Conservation (phyloP, 2,888 invertebrate genomes). For the Euplagia quadripunctaria region DNA sequence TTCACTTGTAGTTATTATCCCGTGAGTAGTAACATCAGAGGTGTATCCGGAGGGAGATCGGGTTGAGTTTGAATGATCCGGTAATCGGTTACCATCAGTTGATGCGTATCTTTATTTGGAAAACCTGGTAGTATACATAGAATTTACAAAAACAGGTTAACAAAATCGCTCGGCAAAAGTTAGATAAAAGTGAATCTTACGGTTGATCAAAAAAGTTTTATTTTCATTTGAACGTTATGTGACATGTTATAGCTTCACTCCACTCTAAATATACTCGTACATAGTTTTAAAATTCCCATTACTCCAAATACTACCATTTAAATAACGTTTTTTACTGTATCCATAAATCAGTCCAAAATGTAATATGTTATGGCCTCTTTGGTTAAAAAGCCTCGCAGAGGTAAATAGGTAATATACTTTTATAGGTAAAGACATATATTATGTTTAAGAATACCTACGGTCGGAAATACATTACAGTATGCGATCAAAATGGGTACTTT, state of each 20-base stretch:
- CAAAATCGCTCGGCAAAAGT: neutral
- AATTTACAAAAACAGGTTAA: too few relatives aligned
- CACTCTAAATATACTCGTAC: neutral
- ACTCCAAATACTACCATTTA: constrained; percentile 4
- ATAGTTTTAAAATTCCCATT: neutral
- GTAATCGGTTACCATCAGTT: too few relatives aligned
- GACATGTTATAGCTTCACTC: neutral
- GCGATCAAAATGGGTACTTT: neutral
- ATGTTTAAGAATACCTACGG: neutral
- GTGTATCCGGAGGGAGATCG: too few relatives aligned
- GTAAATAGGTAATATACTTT: constrained; percentile 7
- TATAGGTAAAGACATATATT: neutral
- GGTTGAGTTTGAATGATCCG: too few relatives aligned
- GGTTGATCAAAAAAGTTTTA: neutral
- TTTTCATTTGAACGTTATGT: neutral
- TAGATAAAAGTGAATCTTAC: neutral
- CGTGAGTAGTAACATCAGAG: neutral
- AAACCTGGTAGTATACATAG: too few relatives aligned
- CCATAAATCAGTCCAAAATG: constrained; percentile 4
- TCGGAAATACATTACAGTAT: neutral
- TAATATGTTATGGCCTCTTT: neutral
- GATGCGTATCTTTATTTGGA: too few relatives aligned
- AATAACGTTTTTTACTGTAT: neutral
- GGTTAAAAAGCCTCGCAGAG: constrained; percentile 1
- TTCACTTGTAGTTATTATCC: too few relatives aligned